Evolutionary conservation across 2,888 invertebrate genomes (phyloP).

Genomic region (Ischnus inquisitorius): DNA sequence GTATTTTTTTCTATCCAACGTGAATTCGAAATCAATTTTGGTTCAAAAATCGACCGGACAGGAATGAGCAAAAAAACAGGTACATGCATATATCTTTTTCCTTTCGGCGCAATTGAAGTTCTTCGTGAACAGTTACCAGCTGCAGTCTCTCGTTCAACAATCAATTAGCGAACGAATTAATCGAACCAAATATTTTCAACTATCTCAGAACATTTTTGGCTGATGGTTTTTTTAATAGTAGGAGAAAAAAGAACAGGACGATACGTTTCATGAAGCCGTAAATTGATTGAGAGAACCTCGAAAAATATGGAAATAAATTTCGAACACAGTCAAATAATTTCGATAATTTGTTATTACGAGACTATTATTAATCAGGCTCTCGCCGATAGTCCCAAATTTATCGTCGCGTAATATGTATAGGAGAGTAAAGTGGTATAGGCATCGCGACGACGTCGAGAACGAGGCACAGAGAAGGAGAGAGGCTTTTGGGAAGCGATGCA

Average conservation of each 20-base stretch:
- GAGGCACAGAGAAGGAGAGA: not conserved
- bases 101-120: too few species aligned
- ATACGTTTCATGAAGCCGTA: not conserved
- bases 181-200: too few species aligned
- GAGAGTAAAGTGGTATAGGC: conserved; percentile 13
- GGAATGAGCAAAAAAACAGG: too few species aligned
- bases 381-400: conserved; percentile 45
- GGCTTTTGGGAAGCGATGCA: conserved; percentile 44
- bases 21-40: too few species aligned
- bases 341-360: conserved; percentile 29
- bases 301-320: not conserved
- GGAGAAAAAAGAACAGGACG: not conserved
- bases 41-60: too few species aligned
- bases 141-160: too few species aligned
- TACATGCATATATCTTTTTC: too few species aligned
- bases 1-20: too few species aligned
- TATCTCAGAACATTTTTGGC: too few species aligned
- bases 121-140: too few species aligned
- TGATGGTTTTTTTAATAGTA: too few species aligned
- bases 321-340: not conserved
- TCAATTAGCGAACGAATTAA: too few species aligned
- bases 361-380: conserved; percentile 15
- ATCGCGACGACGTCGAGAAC: conserved; percentile 16
- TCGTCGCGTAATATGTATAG: conserved; percentile 29
- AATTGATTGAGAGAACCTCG: not conserved